These are phyloP conservation scores for Nesogale talazaci DNA, from an alignment of 2,113 vertebrate species.

Conservation along the genomic window DNA sequence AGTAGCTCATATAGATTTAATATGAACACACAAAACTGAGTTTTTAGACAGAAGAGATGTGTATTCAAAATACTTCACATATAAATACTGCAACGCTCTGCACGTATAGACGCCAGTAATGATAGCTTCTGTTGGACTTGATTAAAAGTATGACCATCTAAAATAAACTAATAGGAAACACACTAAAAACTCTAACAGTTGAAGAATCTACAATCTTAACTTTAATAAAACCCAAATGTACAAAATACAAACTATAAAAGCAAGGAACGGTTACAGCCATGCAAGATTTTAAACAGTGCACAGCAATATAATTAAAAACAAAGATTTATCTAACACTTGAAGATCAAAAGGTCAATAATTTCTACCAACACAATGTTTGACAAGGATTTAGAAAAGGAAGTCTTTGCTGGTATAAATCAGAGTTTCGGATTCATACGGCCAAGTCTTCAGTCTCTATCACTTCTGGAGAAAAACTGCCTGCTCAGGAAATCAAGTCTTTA, in stretches of 20 bases:
- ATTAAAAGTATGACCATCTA: conserved; percentile 77
- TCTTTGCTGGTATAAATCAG: conserved; percentile 90
- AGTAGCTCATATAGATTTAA: too few species aligned
- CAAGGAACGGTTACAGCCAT: conserved; percentile 84
- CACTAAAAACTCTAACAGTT: conserved; percentile 77
- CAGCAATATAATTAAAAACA: conserved; percentile 81
- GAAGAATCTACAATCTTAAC: conserved; percentile 79
- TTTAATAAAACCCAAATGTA: conserved; percentile 86
- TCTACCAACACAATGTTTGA: conserved; percentile 85
- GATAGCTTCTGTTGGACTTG: conserved; percentile 63
- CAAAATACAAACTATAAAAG: conserved; percentile 86
- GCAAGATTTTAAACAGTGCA: conserved; percentile 85
- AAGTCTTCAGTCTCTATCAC: conserved; percentile 71
- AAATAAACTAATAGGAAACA: conserved; percentile 74
- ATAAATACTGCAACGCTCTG: too few species aligned
- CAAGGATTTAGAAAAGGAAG: conserved; percentile 79
- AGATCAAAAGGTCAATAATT: conserved; percentile 81
- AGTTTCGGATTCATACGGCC: conserved; percentile 85
- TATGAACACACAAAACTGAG: too few species aligned
- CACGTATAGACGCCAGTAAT: too few species aligned
- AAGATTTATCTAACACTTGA: conserved; percentile 85
- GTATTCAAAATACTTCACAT: too few species aligned
- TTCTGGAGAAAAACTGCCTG: too few species aligned
- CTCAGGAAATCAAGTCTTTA: conserved; percentile 92
- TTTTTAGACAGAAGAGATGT: too few species aligned